Base-by-base conservation (phyloP, 2,113 vertebrate species). In the Labeo catla region DNA sequence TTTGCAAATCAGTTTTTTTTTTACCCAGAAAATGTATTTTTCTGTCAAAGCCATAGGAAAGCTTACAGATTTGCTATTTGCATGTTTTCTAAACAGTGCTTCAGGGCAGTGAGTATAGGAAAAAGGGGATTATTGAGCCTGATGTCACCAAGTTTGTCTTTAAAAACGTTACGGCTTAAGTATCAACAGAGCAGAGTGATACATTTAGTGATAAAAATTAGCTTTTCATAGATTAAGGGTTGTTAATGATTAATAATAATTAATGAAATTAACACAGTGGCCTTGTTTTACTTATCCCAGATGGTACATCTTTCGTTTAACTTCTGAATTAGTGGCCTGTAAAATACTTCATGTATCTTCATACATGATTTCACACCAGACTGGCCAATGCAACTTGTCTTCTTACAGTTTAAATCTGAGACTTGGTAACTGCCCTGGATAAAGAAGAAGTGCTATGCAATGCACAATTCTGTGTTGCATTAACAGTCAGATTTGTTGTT, bases 11-110 rank as follows among this genome's bases (percentile, higher is more conserved):
- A 8, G 23, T 19, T 2, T 39, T 6, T 47, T 9, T 34, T 23
- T 59, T 81, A 15, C n/a, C 12, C 47, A 76, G 73, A 13, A 52
- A 66, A 47, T 21, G 80, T 82, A 9, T 11, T 0, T 36, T 34
- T 49, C 23, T 65, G 8, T 70, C n/a, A 68, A 66, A 82, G 15
- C 23, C 28, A 52, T 68, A 52, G 13, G 45, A 82, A 82, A 23
- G 63, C 45, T 82, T 70, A 82, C 47, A 70, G 45, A 68, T 68
- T 81, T 66, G 13, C n/a, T 10, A 81, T 82, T 82, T 82, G 61
- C 63, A 82, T 52, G 8, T 50, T 66, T 45, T 50, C 45, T 68
- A 65, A 82, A 49, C 28, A 52, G 13, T 21, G 23, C 80, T 65
- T 50, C 23, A 28, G 23, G 63, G 47, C 45, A 34, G 21, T 70